phyloP scores from a whole-genome alignment of 2,888 invertebrate genomes.

The Diaperis boleti region DNA sequence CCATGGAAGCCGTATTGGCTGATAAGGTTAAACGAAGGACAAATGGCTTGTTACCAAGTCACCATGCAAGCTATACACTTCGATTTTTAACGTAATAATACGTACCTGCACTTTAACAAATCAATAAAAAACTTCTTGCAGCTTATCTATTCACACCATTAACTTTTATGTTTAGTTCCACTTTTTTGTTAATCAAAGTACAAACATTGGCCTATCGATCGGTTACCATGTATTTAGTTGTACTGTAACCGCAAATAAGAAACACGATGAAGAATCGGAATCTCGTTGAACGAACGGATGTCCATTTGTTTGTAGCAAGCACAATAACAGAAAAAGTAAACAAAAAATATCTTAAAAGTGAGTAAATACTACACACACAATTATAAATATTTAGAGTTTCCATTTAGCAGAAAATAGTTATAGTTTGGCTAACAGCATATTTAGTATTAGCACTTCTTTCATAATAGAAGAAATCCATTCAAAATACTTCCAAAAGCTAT shows the following conservation, averaged over 20 bases:
- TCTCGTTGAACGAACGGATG: constrained; percentile 35
- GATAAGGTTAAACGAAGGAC: constrained; percentile 36
- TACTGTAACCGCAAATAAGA: no score
- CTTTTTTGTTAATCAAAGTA: no score
- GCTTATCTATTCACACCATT: no score
- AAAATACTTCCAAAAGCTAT: no score
- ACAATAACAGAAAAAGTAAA: background rate
- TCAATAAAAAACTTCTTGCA: no score
- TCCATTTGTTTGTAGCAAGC: background rate
- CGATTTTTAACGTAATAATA: constrained; percentile 17
- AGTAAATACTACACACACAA: background rate
- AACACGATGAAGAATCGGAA: constrained; percentile 32
- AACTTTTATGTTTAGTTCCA: no score
- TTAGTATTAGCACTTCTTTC: no score
- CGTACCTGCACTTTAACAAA: background rate
- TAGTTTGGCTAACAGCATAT: no score
- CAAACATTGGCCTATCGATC: no score
- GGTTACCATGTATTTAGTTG: no score
- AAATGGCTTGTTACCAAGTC: constrained; percentile 20
- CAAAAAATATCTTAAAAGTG: background rate
- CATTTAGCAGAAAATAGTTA: no score
- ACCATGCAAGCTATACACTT: background rate
- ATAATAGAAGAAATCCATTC: no score
- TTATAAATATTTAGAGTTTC: background rate
- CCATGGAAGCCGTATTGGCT: constrained; percentile 27